Base-by-base conservation (phyloP, 2,888 invertebrate genomes). In the Ophion ellenae region DNA sequence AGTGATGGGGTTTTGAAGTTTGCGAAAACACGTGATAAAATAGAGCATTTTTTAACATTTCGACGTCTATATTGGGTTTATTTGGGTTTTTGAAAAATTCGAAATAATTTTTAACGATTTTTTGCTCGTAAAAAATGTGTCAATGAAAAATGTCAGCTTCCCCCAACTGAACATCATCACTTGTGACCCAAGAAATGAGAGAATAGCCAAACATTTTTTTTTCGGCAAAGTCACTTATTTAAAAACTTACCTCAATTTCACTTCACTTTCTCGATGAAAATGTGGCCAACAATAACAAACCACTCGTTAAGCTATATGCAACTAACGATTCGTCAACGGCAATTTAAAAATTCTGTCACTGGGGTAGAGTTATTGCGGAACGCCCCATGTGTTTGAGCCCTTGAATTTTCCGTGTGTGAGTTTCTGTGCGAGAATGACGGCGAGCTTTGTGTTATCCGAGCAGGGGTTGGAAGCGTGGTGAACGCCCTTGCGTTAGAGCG, bases 401-500 rank as follows among this genome's bases (percentile, higher is more conserved):
- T 86, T 77, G 80, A 63, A 75, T 66, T 70, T 71, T 80, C 70
- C 73, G 63, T 24, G 81, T 78, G 57, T 67, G 86, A 84, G 79
- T 73, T 71, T 61, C n/a, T 59, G 66, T 53, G 81, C 40, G 79
- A 85, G 81, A 74, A 71, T 81, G 73, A 86, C 63, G 61, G 81
- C 73, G 61, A 73, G 71, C 73, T 84, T 81, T 59, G 84, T 59
- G 77, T 67, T 69, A 83, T 81, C 64, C 77, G 40, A 40, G 76
- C 20, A 36, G 45, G 76, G 86, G 80, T 86, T 81, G 81, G 71
- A 86, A 86, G 75, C 77, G 81, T 81, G 83, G 83, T 86, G 81
- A 86, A 86, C 83, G 83, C 81, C 83, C 83, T 83, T 83, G 84
- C 88, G 83, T 80, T 87, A 75, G 82, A 47, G 85, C 81, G 84